Evolutionary conservation across 2,888 invertebrate species (phyloP).

Genomic region (Vanessa cardui): DNA sequence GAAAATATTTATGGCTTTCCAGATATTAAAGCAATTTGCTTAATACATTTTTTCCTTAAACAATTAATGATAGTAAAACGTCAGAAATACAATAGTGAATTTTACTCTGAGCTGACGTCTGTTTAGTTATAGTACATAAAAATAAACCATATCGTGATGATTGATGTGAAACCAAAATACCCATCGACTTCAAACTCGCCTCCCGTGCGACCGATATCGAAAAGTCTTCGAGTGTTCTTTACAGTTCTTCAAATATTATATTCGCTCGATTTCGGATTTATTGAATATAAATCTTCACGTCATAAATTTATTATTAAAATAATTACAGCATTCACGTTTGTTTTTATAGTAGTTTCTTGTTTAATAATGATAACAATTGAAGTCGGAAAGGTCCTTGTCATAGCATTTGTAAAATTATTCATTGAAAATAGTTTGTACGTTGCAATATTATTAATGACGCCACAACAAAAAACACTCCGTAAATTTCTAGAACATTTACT

Average conservation of each 20-base stretch:
- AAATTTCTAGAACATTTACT: slow-evolving; percentile 10
- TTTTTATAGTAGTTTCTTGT: not conserved
- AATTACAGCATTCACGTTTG: not conserved
- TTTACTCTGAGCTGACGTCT: not conserved
- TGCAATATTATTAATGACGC: not conserved
- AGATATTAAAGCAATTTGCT: too few relatives aligned
- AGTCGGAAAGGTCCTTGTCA: too few relatives aligned
- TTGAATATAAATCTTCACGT: not conserved
- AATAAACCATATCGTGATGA: not conserved
- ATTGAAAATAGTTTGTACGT: not conserved
- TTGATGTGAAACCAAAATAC: not conserved
- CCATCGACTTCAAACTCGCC: not conserved
- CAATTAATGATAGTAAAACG: too few relatives aligned
- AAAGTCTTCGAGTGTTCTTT: not conserved
- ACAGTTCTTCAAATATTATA: not conserved
- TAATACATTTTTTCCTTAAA: too few relatives aligned
- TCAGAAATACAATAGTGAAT: too few relatives aligned
- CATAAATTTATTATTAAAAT: slow-evolving; percentile 1
- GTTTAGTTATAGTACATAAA: not conserved
- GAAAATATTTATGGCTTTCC: too few relatives aligned
- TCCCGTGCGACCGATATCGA: not conserved
- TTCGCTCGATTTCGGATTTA: slow-evolving; percentile 3
- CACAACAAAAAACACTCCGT: not conserved
- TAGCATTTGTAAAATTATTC: too few relatives aligned
- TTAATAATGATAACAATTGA: not conserved